Percentiles rank a stretch among this genome's conserved stretches.
These are phyloP conservation scores for Latheticus oryzae DNA, from an alignment of 2,888 invertebrate species.

Conservation along the genomic window DNA sequence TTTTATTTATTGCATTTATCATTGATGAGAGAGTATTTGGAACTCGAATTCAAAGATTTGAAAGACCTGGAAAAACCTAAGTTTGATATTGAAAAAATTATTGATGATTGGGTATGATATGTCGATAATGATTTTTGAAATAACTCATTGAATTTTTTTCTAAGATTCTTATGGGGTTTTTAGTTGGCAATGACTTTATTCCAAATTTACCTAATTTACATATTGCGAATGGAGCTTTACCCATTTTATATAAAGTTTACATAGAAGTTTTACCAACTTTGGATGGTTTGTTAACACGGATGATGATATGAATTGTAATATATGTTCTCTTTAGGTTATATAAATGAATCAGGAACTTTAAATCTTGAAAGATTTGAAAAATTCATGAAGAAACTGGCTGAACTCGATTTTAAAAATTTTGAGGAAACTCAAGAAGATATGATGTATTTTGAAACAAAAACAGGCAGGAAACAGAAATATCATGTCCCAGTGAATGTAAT, in stretches of 20 bases:
- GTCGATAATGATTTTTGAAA: background rate
- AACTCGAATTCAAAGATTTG: conserved; percentile 85
- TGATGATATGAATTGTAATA: background rate
- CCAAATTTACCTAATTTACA: conserved; percentile 96
- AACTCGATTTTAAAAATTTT: conserved; percentile 81
- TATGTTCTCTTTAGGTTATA: conserved; percentile 78
- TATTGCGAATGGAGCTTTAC: conserved; percentile 90
- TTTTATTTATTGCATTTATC: conserved; percentile 95
- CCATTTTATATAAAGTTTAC: conserved; percentile 88
- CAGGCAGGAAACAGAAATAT: conserved; percentile 67
- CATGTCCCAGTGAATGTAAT: conserved; percentile 44
- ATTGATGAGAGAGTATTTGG: conserved; percentile 90
- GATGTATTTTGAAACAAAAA: conserved; percentile 85
- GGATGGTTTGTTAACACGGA: conserved; percentile 72
- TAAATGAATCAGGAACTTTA: conserved; percentile 89
- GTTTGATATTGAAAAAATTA: conserved; percentile 89
- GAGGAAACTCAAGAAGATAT: conserved; percentile 83
- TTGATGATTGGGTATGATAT: conserved; percentile 95
- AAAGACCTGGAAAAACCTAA: conserved; percentile 72
- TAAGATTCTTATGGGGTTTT: conserved; percentile 89
- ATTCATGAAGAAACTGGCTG: conserved; percentile 81
- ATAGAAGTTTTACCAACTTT: conserved; percentile 86
- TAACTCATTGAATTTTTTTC: too few species aligned
- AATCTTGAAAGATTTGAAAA: conserved; percentile 86
- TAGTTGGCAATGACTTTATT: conserved; percentile 98